Evolutionary conservation across 2,888 invertebrate genomes (phyloP).

Genomic region (Zeuzera pyrina): DNA sequence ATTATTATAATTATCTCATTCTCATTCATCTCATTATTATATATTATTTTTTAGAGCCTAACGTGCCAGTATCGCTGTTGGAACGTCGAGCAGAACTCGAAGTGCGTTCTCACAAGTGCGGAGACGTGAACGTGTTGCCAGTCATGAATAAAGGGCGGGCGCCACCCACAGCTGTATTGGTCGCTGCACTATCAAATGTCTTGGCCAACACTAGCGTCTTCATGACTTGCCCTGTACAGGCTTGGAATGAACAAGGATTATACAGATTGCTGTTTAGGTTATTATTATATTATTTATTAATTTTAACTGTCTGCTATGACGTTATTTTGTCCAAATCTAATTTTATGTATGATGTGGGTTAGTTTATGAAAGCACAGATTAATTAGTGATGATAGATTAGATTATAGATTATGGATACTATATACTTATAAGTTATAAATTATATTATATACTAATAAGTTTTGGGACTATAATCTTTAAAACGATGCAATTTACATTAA

Average conservation of each 20-base stretch:
- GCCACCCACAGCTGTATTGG: slow-evolving; percentile 40
- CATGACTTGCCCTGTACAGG: slow-evolving; percentile 36
- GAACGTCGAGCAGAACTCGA: slow-evolving; percentile 51
- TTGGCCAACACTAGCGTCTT: slow-evolving; percentile 43
- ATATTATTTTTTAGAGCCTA: slow-evolving; percentile 39
- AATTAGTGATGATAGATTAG: too few species aligned
- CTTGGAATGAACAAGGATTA: slow-evolving; percentile 53
- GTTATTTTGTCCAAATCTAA: too few species aligned
- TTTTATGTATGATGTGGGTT: too few species aligned
- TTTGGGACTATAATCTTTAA: too few species aligned
- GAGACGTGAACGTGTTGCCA: slow-evolving; percentile 34
- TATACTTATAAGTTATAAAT: too few species aligned
- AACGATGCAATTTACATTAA: too few species aligned
- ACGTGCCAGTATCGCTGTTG: slow-evolving; percentile 43
- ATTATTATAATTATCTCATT: slow-evolving; percentile 3
- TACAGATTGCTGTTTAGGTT: slow-evolving; percentile 57
- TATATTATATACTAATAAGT: too few species aligned
- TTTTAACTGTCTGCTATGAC: too few species aligned
- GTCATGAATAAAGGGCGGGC: slow-evolving; percentile 19
- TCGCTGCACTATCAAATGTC: slow-evolving; percentile 38
- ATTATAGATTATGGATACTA: too few species aligned
- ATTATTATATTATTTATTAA: too few species aligned
- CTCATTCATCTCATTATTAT: slow-evolving; percentile 4
- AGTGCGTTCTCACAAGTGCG: slow-evolving; percentile 48
- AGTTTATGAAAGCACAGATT: too few species aligned